These are phyloP conservation scores for Cryptops parisi DNA, from an alignment of 2,888 invertebrate species.

Conservation along the genomic window DNA sequence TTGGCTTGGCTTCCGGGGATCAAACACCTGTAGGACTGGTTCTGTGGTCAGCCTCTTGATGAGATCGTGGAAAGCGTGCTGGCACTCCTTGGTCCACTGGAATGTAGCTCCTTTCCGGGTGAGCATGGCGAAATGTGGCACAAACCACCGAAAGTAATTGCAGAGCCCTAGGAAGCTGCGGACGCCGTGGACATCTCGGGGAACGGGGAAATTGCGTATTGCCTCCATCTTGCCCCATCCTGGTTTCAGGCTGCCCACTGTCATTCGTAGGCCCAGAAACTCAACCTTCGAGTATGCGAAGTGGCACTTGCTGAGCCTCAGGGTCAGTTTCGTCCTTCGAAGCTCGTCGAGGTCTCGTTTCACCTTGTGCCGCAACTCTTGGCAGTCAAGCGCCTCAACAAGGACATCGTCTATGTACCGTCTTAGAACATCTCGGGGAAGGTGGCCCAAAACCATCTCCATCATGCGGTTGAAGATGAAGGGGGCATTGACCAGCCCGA, in stretches of 20 bases:
- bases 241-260: background rate
- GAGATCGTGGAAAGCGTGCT: background rate
- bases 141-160: slow-evolving; percentile 3
- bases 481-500: background rate
- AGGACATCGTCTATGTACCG: slow-evolving; percentile 7
- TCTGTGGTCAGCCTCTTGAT: background rate
- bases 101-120: background rate
- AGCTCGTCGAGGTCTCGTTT: background rate
- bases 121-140: background rate
- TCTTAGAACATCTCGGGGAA: background rate
- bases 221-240: background rate
- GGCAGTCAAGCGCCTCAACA: background rate
- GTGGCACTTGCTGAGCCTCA: background rate
- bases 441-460: background rate
- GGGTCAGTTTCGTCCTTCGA: background rate
- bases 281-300: background rate
- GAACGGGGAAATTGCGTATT: background rate
- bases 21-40: background rate
- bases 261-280: background rate
- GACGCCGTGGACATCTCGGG: background rate
- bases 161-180: slow-evolving; percentile 3
- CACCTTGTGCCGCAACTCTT: background rate
- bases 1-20: background rate
- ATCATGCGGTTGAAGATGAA: slow-evolving; percentile 4
- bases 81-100: background rate